Evolutionary conservation across 2,113 vertebrate genomes (phyloP).

Genomic region (Kryptolebias marmoratus): DNA sequence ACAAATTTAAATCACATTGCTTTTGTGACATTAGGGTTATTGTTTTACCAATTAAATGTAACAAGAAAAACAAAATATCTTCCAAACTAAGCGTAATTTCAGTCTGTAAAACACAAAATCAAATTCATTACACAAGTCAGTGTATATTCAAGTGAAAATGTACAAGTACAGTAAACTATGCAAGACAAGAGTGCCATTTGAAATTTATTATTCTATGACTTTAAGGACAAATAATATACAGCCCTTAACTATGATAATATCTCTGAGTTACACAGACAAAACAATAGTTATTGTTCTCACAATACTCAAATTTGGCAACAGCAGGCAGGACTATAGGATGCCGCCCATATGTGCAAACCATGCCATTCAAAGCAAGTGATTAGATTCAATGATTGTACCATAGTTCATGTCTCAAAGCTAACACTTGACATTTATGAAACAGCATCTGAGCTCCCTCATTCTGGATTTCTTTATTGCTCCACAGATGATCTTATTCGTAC

Average conservation of each 20-base stretch:
- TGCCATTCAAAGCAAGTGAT: constrained; percentile 67
- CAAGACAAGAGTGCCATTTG: constrained; percentile 48
- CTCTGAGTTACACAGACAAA: constrained; percentile 65
- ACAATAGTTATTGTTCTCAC: constrained; percentile 59
- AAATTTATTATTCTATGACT: constrained; percentile 60
- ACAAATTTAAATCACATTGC: constrained; percentile 38
- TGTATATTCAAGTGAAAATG: constrained; percentile 66
- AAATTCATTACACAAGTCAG: constrained; percentile 55
- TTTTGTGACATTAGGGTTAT: constrained; percentile 24
- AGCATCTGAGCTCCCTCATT: constrained; percentile 54
- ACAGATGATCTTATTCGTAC: constrained; percentile 53
- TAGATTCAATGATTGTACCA: constrained; percentile 76
- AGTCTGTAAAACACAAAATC: constrained; percentile 42
- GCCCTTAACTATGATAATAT: constrained; percentile 75
- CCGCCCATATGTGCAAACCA: constrained; percentile 80
- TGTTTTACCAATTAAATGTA: constrained; percentile 48
- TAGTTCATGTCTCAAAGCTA: constrained; percentile 55
- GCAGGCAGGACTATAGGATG: constrained; percentile 62
- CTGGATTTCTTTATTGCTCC: constrained; percentile 65
- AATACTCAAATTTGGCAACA: constrained; percentile 76
- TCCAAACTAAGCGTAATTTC: constrained; percentile 39
- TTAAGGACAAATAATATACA: constrained; percentile 75
- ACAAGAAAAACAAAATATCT: constrained; percentile 42
- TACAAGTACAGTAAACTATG: constrained; percentile 63
- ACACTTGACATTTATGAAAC: constrained; percentile 45